A percentile compares a stretch with the other conserved stretches of the same genome.
These are phyloP conservation scores for Xiphophorus hellerii DNA, from an alignment of 2,113 vertebrate genomes.

Conservation along the genomic window DNA sequence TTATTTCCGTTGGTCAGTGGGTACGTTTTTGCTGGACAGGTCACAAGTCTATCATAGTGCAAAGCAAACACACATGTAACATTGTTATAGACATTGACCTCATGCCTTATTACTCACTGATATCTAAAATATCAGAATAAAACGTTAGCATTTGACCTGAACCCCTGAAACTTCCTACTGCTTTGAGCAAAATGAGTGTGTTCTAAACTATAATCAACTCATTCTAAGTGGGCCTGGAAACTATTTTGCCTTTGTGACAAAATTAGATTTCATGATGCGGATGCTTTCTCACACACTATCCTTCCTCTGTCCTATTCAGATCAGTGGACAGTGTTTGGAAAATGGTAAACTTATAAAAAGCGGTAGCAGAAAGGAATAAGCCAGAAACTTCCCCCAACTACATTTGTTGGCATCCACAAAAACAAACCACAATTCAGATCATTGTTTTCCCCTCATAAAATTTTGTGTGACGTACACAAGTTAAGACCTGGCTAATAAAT, in stretches of 20 bases:
- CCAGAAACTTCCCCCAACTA: not conserved
- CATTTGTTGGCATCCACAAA: too few species aligned
- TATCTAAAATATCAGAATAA: not conserved
- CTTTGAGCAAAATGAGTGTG: not conserved
- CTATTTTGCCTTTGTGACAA: not conserved
- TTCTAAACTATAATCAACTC: not conserved
- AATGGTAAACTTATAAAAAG: too few species aligned
- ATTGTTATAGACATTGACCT: not conserved
- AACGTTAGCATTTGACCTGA: not conserved
- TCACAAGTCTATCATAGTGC: too few species aligned
- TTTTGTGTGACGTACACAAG: conserved; percentile 42
- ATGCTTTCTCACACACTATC: not conserved
- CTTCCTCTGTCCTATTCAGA: not conserved
- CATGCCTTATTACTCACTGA: not conserved
- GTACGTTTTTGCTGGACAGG: not conserved
- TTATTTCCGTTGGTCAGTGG: not conserved
- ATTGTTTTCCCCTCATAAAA: not conserved
- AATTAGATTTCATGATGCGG: not conserved
- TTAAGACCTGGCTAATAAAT: conserved; percentile 42
- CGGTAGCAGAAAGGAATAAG: not conserved
- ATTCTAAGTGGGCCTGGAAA: not conserved
- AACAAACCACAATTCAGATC: not conserved
- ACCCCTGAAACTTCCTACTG: too few species aligned
- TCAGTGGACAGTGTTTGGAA: not conserved
- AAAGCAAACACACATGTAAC: not conserved